Percentiles rank a stretch among this genome's conserved stretches.
These are phyloP conservation scores for Neosilurus mollespiculum DNA, from an alignment of 2,797 vertebrate species.

Conservation along the genomic window DNA sequence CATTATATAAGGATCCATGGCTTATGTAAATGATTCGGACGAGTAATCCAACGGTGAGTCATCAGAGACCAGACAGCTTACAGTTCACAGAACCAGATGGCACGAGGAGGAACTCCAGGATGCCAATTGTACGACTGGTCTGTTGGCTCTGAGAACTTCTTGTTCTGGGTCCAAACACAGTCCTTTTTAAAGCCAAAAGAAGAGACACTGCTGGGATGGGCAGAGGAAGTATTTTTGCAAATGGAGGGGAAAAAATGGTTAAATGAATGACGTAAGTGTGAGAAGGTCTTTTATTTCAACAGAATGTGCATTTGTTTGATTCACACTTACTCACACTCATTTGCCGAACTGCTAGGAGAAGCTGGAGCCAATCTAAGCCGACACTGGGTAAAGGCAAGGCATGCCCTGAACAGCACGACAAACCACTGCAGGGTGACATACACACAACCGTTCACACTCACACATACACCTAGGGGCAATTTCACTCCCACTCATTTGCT, in stretches of 20 bases:
- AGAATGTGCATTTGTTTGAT: neutral
- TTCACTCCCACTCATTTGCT: too few relatives aligned
- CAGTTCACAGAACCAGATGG: constrained; percentile 50
- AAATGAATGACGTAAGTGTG: neutral
- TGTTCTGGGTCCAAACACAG: constrained; percentile 25
- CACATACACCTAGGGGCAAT: too few relatives aligned
- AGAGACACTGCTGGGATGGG: constrained; percentile 14
- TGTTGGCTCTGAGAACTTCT: constrained; percentile 11
- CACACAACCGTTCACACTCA: too few relatives aligned
- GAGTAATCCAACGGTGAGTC: constrained; percentile 44
- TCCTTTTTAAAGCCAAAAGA: constrained; percentile 30
- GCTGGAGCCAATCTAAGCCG: too few relatives aligned
- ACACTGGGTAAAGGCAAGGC: too few relatives aligned
- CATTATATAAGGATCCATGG: constrained; percentile 29
- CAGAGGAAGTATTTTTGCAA: constrained; percentile 3
- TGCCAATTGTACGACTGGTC: constrained; percentile 23
- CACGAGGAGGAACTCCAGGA: constrained; percentile 37
- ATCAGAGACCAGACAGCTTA: constrained; percentile 32
- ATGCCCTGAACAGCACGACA: too few relatives aligned
- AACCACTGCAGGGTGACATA: too few relatives aligned
- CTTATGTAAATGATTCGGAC: constrained; percentile 18
- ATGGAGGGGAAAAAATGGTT: neutral
- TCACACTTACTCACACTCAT: too few relatives aligned
- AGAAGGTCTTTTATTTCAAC: neutral
- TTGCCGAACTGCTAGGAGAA: too few relatives aligned